Base-by-base conservation (phyloP, 1,140 invertebrate genomes). In the Epicauta chinensis region DNA sequence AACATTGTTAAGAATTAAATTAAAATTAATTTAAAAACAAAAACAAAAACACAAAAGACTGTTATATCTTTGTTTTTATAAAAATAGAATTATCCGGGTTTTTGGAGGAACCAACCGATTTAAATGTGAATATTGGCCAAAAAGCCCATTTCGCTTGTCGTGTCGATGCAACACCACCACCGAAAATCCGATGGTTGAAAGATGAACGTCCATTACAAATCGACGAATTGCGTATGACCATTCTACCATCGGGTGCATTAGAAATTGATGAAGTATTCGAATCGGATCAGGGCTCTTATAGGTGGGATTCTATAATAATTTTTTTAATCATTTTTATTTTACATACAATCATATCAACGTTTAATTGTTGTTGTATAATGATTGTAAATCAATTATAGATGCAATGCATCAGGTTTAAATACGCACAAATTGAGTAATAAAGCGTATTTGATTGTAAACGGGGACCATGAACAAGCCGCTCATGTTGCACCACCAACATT, bases 241-340 rank as follows among this genome's bases (percentile, higher is more conserved):
- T 91, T 5, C 72, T 91, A 29, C 86, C 88, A 9, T 87, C 87
- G 55, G 87, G 92, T 15, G 86, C 91, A 4, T 72, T 96, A 40
- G 91, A 95, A 75, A 84, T 96, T 15, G 84, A 87, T 58, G 80
- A 87, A 56, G 81, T 93, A 15, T 71, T 78, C 16, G 62, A 75
- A 23, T 72, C 75, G 32, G 91, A 96, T 73, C 77, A 86, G 11
- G 91, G 89, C 15, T 75, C 72, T 1, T 95, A 95, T 71, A 78
- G 82, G 53, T 95, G n/a, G 90, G 68, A 70, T 17, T 55, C n/a
- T n/a, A n/a, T n/a, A n/a, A n/a, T n/a, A n/a, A n/a, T n/a, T n/a
- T n/a, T 44, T 17, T 46, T 17, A 15, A 16, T 34, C 30, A 13
- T 41, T 2, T 29, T 35, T 1, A 9, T 23, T 38, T 16, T 32